A percentile compares a stretch with the other conserved stretches of the same genome.
Conservation (phyloP, 2,113 vertebrate species). For the Varanus salvator region DNA sequence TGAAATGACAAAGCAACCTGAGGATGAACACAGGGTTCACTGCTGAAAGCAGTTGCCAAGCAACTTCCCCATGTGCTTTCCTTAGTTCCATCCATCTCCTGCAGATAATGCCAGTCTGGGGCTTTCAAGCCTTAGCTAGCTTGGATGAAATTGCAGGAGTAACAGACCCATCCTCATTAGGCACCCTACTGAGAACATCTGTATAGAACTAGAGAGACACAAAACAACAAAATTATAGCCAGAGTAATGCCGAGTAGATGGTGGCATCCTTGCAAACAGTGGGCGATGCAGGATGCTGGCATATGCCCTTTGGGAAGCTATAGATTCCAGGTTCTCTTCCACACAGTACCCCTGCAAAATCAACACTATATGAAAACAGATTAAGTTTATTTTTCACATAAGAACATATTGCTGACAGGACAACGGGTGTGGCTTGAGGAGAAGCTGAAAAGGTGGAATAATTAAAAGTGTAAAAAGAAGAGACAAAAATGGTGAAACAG, state of each 20-base stretch:
- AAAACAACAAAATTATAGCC: background rate
- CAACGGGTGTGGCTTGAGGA: background rate
- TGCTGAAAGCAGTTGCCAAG: conserved; percentile 33
- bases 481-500: background rate
- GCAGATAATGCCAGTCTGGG: background rate
- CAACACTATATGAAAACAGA: background rate
- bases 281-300: background rate
- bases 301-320: background rate
- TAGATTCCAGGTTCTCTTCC: background rate
- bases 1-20: background rate
- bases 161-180: background rate
- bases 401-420: background rate
- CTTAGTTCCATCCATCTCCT: conserved; percentile 17
- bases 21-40: background rate
- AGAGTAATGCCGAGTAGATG: background rate
- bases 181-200: background rate
- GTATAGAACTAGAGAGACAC: background rate
- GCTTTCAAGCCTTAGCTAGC: background rate
- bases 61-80: conserved; percentile 15
- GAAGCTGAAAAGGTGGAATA: background rate
- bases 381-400: background rate
- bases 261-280: background rate
- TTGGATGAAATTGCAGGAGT: conserved; percentile 9
- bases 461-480: background rate
- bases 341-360: background rate